Evolutionary conservation across 2,888 invertebrate genomes (phyloP), one percentile per base, ranked within the genome.

Genomic region (Archips crataeganus): DNA sequence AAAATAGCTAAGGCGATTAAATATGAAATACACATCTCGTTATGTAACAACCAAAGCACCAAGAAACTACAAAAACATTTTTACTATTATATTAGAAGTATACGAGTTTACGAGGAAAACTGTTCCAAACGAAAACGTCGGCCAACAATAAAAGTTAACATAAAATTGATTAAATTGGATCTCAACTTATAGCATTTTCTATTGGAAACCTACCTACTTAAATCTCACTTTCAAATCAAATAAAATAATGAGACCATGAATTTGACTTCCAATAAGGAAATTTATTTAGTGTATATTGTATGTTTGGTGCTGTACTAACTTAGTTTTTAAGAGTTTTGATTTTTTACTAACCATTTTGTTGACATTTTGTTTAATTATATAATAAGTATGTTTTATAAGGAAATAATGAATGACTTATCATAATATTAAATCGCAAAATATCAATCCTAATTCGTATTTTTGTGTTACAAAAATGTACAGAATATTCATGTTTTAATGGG

Each of bases 11-110:
- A 11, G 3, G 6, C 34, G 23, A 32, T 34, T 6, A 64, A 36
- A 64, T 10, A 32, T 34, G 32, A n/a, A 64, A 47, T 32, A 1
- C 36, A 60, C 60, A 60, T 60, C n/a, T 57, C 57, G 57, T n/a
- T 23, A 51, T 15, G 11, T 32, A 54, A 54, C 49, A 10, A 11
- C 11, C 23, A 23, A 23, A 23, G 23, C 3, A 11, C 45, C 49
- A 49, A 49, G 49, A n/a, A 49, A 49, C 49, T 15, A 49, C 49
- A 49, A 49, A 49, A 49, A 15, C 49, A 45, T 45, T 11, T 45
- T 51, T n/a, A 51, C 51, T 54, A 23, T 49, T 49, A 9, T 10
- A 36, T 45, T 8, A 32, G 11, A 32, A 23, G 32, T 11, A 32
- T 57, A 9, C 3, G 57, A 32, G 57, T 57, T 32, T 57, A 57